Conservation (phyloP, 2,113 vertebrate genomes). For the Bolborhynchus lineola region DNA sequence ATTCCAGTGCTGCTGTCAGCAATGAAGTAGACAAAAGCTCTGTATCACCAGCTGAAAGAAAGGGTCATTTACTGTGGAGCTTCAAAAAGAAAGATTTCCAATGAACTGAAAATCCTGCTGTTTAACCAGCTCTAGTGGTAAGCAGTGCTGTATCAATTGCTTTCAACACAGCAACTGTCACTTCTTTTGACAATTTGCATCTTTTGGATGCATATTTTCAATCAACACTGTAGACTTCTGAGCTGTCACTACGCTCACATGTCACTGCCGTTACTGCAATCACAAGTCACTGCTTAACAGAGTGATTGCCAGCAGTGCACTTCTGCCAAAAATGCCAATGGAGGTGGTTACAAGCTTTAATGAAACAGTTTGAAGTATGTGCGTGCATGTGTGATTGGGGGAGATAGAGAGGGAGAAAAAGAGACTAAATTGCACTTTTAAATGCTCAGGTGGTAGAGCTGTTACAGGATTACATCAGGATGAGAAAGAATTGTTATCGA, state of each 20-base stretch:
- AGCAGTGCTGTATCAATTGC: not conserved
- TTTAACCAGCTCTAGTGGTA: not conserved
- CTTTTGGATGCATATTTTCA: constrained; percentile 17
- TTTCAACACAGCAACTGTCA: not conserved
- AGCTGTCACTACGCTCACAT: not conserved
- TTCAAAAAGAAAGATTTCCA: not conserved
- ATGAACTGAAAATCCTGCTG: not conserved
- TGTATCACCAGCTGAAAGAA: not conserved
- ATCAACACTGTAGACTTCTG: not conserved
- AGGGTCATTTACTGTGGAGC: not conserved
- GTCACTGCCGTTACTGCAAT: not conserved
- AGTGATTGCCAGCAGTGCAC: not conserved
- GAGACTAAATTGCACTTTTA: not conserved
- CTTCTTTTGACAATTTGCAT: not conserved
- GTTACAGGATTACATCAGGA: not conserved
- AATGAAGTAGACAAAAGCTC: not conserved
- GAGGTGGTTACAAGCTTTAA: not conserved
- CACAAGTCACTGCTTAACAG: constrained; percentile 3
- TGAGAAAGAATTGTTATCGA: not conserved
- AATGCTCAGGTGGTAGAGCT: not conserved
- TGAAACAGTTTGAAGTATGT: not conserved
- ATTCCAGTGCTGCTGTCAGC: not conserved
- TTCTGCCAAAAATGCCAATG: not conserved
- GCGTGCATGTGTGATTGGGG: not conserved
- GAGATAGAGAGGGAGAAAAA: not conserved